Evolutionary conservation across 2,797 vertebrate species (phyloP).

Genomic region (Acanthurus lineatus): DNA sequence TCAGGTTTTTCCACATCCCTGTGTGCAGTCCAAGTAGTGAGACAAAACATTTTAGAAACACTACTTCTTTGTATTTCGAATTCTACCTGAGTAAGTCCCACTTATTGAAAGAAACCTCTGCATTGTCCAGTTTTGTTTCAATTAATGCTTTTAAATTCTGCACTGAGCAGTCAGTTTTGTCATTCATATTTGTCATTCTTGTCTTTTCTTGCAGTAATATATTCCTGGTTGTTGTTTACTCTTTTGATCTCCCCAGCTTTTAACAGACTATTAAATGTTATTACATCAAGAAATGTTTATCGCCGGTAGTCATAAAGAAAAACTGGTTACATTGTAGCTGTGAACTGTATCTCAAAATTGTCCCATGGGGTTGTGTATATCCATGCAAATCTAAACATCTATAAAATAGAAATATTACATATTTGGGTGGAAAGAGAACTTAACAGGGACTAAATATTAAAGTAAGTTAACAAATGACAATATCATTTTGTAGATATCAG

Average conservation of each 20-base stretch:
- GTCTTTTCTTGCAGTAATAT: neutral
- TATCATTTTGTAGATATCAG: too few species aligned
- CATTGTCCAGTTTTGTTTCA: neutral
- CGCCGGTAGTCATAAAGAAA: neutral
- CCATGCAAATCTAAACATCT: neutral
- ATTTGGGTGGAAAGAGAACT: too few species aligned
- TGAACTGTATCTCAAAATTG: neutral
- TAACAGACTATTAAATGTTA: neutral
- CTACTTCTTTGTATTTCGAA: neutral
- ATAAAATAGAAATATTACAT: neutral
- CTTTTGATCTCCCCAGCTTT: neutral
- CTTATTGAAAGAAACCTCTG: neutral
- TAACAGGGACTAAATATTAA: too few species aligned
- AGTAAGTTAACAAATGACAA: too few species aligned
- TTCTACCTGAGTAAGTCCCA: neutral
- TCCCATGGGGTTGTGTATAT: neutral
- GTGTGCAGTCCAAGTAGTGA: neutral
- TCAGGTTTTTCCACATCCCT: neutral
- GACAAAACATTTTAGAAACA: conserved; percentile 9
- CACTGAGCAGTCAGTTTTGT: neutral
- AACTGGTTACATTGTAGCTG: neutral
- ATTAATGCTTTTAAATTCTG: neutral
- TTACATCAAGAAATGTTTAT: neutral
- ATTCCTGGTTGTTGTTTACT: neutral
- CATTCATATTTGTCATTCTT: neutral